Evolutionary conservation across 2,113 vertebrate species (phyloP).

Genomic region (Larimichthys polyactis): DNA sequence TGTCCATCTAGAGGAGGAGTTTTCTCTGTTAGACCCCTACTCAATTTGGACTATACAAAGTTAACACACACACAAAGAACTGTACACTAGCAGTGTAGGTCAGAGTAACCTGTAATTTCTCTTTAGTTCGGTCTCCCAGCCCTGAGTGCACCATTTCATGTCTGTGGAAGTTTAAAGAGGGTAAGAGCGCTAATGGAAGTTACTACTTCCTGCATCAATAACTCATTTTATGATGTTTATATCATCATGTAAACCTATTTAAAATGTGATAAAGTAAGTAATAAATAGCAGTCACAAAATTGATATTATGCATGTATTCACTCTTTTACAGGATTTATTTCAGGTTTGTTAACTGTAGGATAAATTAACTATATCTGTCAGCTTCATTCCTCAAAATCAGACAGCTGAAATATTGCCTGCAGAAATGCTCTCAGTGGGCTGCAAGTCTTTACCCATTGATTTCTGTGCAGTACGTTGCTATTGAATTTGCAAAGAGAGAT

Average conservation of each 20-base stretch:
- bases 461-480: constrained; percentile 6
- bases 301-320: neutral
- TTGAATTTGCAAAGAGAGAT: constrained; percentile 19
- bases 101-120: neutral
- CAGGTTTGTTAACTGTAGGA: constrained; percentile 16
- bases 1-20: neutral
- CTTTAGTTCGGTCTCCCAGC: neutral
- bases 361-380: neutral
- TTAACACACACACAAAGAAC: too few species aligned
- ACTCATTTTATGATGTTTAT: neutral
- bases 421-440: neutral
- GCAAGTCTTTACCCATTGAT: neutral
- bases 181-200: neutral
- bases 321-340: neutral
- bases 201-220: neutral
- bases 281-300: neutral
- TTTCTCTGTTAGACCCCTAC: neutral
- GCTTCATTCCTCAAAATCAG: neutral
- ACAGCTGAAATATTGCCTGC: neutral
- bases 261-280: neutral
- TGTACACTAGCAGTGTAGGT: neutral
- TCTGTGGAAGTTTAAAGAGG: neutral
- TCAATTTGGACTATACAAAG: neutral
- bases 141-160: neutral
- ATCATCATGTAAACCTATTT: neutral